Conservation (phyloP, 2,888 invertebrate genomes). For the Oegoconia quadripuncta region DNA sequence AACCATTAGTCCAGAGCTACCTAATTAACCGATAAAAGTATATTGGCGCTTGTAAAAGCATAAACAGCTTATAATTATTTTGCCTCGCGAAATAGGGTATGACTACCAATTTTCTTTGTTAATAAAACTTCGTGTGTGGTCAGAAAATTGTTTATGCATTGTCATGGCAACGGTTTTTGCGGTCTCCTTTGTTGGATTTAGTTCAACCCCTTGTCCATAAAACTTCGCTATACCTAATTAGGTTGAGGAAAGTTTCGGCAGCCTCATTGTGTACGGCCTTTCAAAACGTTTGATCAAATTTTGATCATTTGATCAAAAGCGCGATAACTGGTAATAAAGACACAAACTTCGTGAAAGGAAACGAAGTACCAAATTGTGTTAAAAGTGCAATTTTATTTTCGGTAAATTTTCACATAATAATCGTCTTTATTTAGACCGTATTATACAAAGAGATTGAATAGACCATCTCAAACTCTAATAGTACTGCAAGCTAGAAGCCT, state of each 20-base stretch:
- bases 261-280: slow-evolving; percentile 30
- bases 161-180: slow-evolving; percentile 60
- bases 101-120: slow-evolving; percentile 24
- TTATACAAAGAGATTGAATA: too few species aligned
- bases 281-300: slow-evolving; percentile 22
- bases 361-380: not conserved
- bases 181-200: slow-evolving; percentile 25
- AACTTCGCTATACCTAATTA: slow-evolving; percentile 63
- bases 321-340: not conserved
- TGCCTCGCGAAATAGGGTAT: slow-evolving; percentile 19
- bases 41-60: slow-evolving; percentile 12
- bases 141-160: slow-evolving; percentile 42
- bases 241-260: slow-evolving; percentile 44
- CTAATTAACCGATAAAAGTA: slow-evolving; percentile 13
- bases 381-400: too few species aligned
- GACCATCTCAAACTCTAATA: too few species aligned
- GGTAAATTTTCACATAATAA: too few species aligned
- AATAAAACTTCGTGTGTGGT: slow-evolving; percentile 28
- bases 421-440: too few species aligned
- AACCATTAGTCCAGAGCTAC: slow-evolving; percentile 4
- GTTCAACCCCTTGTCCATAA: slow-evolving; percentile 45
- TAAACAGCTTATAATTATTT: slow-evolving; percentile 6
- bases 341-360: slow-evolving; percentile 1
- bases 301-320: slow-evolving; percentile 10
- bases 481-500: too few species aligned